A percentile compares a stretch with the other conserved stretches of the same genome.
phyloP scores from a whole-genome alignment of 1,140 invertebrate genomes.

The Sipha flava region DNA sequence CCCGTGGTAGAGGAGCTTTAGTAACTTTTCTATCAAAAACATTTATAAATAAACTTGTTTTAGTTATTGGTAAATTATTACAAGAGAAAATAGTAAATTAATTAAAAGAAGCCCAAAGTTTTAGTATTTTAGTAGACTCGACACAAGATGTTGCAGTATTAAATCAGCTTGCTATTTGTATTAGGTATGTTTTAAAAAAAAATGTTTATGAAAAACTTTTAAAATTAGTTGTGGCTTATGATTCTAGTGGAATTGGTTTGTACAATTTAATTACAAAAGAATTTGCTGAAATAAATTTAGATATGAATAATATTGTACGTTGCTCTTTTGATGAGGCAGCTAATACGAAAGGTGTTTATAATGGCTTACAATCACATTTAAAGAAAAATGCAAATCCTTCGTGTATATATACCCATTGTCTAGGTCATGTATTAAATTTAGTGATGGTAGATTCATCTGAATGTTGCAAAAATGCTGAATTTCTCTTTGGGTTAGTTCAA shows the following conservation, averaged over 20 bases:
- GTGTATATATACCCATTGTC: neutral
- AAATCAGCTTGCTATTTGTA: neutral
- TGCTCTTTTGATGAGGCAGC: neutral
- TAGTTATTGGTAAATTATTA: neutral
- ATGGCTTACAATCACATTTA: neutral
- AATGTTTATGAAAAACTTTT: neutral
- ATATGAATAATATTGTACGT: neutral
- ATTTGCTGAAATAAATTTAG: neutral
- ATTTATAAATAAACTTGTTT: neutral
- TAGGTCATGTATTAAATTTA: neutral
- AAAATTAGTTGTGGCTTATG: neutral
- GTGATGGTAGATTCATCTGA: neutral
- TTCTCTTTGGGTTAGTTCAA: neutral
- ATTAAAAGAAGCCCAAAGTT: neutral
- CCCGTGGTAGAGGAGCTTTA: neutral
- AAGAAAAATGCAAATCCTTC: neutral
- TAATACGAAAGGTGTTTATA: neutral
- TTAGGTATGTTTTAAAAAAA: neutral
- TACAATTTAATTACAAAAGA: neutral
- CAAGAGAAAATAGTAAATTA: neutral
- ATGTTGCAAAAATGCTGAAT: neutral
- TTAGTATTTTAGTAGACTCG: neutral
- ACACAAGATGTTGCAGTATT: neutral
- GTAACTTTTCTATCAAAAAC: neutral
- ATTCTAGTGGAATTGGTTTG: neutral